Percentiles rank a stretch among this genome's conserved stretches.
phyloP scores from a whole-genome alignment of 1,140 invertebrate species.

The Bombus turneri region DNA sequence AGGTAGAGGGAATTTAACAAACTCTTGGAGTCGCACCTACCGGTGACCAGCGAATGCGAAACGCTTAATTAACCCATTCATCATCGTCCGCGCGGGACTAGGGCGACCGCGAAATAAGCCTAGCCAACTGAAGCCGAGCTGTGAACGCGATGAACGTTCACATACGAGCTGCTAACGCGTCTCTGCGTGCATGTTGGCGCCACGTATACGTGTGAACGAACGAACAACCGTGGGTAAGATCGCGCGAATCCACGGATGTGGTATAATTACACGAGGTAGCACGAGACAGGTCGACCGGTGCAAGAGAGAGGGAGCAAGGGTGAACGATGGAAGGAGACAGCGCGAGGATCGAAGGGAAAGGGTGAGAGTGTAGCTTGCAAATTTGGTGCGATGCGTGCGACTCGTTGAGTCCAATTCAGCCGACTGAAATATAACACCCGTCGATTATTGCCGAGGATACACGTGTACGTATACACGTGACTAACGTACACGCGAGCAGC shows the following conservation, averaged over 20 bases:
- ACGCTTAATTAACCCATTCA: conserved; percentile 69
- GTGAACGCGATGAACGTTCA: not conserved
- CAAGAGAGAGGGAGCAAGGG: not conserved
- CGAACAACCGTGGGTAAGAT: conserved; percentile 47
- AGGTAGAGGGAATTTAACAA: conserved; percentile 35
- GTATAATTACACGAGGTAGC: conserved; percentile 57
- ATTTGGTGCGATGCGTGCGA: conserved; percentile 59
- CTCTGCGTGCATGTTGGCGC: not conserved
- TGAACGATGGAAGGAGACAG: not conserved
- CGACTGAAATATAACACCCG: conserved; percentile 65
- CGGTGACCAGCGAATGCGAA: conserved; percentile 42
- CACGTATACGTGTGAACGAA: not conserved
- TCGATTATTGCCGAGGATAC: conserved; percentile 57
- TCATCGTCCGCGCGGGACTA: conserved; percentile 53
- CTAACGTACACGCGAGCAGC: not conserved
- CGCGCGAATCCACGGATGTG: conserved; percentile 56
- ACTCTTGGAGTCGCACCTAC: conserved; percentile 28
- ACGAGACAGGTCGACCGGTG: not conserved
- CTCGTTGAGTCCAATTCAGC: conserved; percentile 69
- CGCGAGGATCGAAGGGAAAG: not conserved
- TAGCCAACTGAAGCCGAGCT: conserved; percentile 32
- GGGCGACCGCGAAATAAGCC: conserved; percentile 61
- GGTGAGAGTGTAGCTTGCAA: conserved; percentile 53
- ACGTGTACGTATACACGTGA: not conserved
- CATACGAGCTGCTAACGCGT: not conserved